Base-by-base conservation (phyloP, 1,140 invertebrate species). In the Philopotamus ludificatus region DNA sequence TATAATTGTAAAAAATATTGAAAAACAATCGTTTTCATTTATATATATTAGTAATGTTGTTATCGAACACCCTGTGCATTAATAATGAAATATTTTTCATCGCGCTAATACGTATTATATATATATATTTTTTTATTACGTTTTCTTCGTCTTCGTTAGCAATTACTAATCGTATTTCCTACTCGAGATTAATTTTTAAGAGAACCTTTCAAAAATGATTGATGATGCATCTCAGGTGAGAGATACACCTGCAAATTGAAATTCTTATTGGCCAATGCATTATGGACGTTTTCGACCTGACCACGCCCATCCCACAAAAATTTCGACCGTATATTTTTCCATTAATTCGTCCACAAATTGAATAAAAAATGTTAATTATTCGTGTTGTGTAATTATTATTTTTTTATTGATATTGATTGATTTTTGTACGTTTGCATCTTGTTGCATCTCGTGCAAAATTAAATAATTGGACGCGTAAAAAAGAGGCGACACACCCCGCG, bases 241-340 rank as follows among this genome's bases (percentile, higher is more conserved):
- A 53, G 63, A 41, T 65, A 44, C 57, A 60, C 57, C 67, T 44
- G 50, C 58, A 65, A 68, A 65, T 69, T 69, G 67, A 69, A 65
- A 60, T 69, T 65, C 67, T 69, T 59, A 69, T 69, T 69, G 73
- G 72, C 75, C 79, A 80, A 80, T 80, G 78, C 72, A 69, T 78
- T 77, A 80, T 79, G 77, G 50, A 10, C 50, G 50, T 20, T 26
- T 53, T 53, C 23, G 54, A 10, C 39, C 23, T 26, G 42, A 42
- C 39, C 26, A 60, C 57, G 57, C 57, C 57, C 57, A 34, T 34
- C 28, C 28, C 12, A 7, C 28, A 34, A 34, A 34, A 4, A 34
- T 34, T 34, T 34, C 28, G 28, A 7, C 28, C 28, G 4, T 34
- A 12, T 34, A 7, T 34, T n/a, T n/a, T n/a, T n/a, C n/a, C n/a